Conservation (phyloP, 2,888 invertebrate genomes). For the Abrostola triplasia region DNA sequence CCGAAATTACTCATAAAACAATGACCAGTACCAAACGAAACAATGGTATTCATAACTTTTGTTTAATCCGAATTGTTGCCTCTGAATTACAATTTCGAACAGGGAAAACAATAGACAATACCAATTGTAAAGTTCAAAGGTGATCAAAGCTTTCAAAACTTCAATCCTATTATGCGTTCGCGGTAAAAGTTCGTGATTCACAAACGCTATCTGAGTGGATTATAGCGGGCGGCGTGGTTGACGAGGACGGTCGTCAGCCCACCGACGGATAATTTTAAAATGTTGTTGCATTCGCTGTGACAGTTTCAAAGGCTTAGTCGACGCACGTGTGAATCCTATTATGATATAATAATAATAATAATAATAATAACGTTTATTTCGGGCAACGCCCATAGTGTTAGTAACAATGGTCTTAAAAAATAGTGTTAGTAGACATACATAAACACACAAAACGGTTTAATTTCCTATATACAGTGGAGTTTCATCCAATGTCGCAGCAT, state of each 20-base stretch:
- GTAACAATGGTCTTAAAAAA: too few species aligned
- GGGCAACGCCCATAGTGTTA: too few species aligned
- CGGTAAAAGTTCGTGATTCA: slow-evolving; percentile 22
- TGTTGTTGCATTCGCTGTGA: slow-evolving; percentile 15
- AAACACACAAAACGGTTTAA: too few species aligned
- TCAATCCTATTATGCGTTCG: slow-evolving; percentile 17
- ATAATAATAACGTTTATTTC: too few species aligned
- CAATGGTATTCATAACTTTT: neutral
- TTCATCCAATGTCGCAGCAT: too few species aligned
- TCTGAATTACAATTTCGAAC: slow-evolving; percentile 10
- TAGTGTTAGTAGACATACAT: too few species aligned
- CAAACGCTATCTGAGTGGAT: slow-evolving; percentile 14
- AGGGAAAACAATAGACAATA: slow-evolving; percentile 26
- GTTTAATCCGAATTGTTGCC: neutral
- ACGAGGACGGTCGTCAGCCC: neutral
- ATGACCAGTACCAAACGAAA: too few species aligned
- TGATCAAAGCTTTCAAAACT: slow-evolving; percentile 26
- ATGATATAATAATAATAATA: too few species aligned
- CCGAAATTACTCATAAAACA: too few species aligned
- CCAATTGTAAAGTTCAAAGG: slow-evolving; percentile 28
- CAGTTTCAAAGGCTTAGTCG: neutral
- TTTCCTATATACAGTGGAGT: too few species aligned
- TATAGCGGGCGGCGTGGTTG: slow-evolving; percentile 2
- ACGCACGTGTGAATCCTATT: neutral
- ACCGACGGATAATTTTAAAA: slow-evolving; percentile 21